Evolutionary conservation across 2,113 vertebrate species (phyloP).

Genomic region (Platycercus adscitus): DNA sequence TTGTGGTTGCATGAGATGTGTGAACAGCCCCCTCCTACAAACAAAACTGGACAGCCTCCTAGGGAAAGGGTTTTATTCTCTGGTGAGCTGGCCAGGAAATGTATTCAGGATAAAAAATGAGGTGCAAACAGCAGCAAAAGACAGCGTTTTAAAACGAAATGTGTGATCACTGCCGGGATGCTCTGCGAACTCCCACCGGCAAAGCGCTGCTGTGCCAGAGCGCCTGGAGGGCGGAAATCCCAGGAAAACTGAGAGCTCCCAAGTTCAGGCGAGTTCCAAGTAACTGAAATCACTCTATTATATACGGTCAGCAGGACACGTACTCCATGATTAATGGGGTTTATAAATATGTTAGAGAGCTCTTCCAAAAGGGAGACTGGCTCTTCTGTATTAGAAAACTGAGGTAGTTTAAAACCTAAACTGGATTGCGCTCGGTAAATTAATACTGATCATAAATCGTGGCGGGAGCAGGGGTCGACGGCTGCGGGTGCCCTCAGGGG

Average conservation of each 20-base stretch:
- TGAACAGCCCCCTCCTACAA: neutral
- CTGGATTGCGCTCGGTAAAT: neutral
- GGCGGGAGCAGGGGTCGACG: fast-evolving
- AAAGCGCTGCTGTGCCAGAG: fast-evolving
- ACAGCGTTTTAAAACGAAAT: neutral
- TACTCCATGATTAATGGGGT: neutral
- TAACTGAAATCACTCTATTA: neutral
- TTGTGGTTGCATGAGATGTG: neutral
- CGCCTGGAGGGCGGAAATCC: neutral
- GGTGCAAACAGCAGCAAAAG: neutral
- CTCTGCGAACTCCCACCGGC: neutral
- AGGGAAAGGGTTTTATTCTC: neutral
- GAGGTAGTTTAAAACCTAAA: neutral
- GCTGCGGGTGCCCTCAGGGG: too few species aligned
- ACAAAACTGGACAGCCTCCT: neutral
- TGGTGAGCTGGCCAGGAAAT: neutral
- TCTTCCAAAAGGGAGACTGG: neutral
- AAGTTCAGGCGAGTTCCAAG: neutral
- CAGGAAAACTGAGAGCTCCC: neutral
- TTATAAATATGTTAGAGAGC: neutral
- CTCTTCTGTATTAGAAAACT: neutral
- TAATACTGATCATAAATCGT: too few species aligned
- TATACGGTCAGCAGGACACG: neutral
- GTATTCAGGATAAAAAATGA: neutral
- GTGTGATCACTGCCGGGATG: fast-evolving